Conservation (phyloP, 2,888 invertebrate species). For the Mimas tiliae region DNA sequence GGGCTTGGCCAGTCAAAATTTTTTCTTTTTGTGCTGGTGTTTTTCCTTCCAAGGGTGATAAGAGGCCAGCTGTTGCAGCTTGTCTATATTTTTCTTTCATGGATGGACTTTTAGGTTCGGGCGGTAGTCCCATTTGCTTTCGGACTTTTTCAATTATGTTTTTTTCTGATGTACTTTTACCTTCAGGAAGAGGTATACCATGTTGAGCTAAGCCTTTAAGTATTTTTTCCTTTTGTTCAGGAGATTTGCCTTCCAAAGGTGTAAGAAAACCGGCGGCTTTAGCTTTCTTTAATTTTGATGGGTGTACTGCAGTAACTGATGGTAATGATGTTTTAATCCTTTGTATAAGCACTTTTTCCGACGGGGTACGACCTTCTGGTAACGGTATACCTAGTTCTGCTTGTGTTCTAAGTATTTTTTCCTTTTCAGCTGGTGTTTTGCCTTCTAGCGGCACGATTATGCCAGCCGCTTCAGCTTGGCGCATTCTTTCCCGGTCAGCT, state of each 20-base stretch:
- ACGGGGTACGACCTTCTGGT: slow-evolving; percentile 45
- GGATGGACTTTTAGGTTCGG: slow-evolving; percentile 41
- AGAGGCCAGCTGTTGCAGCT: slow-evolving; percentile 39
- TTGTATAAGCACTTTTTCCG: slow-evolving; percentile 44
- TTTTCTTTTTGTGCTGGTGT: slow-evolving; percentile 43
- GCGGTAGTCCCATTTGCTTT: slow-evolving; percentile 41
- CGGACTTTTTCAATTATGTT: slow-evolving; percentile 41
- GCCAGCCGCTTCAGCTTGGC: slow-evolving; percentile 44
- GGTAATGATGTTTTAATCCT: slow-evolving; percentile 30
- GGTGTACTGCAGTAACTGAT: slow-evolving; percentile 15
- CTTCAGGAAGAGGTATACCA: slow-evolving; percentile 44
- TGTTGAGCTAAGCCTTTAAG: slow-evolving; percentile 37
- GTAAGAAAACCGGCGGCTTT: slow-evolving; percentile 41
- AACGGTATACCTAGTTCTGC: slow-evolving; percentile 41
- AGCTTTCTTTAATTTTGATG: slow-evolving; percentile 34
- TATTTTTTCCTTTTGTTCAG: slow-evolving; percentile 42
- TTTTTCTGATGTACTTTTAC: slow-evolving; percentile 43
- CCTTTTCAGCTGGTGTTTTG: slow-evolving; percentile 42
- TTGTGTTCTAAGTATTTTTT: slow-evolving; percentile 41
- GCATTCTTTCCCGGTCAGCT: slow-evolving; percentile 35
- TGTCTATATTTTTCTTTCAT: slow-evolving; percentile 37
- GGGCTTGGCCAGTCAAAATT: slow-evolving; percentile 40
- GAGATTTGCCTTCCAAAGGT: slow-evolving; percentile 40
- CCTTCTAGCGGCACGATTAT: slow-evolving; percentile 39
- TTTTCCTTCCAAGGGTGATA: slow-evolving; percentile 49